phyloP scores from a whole-genome alignment of 1,140 invertebrate species.

The Colletes gigas region DNA sequence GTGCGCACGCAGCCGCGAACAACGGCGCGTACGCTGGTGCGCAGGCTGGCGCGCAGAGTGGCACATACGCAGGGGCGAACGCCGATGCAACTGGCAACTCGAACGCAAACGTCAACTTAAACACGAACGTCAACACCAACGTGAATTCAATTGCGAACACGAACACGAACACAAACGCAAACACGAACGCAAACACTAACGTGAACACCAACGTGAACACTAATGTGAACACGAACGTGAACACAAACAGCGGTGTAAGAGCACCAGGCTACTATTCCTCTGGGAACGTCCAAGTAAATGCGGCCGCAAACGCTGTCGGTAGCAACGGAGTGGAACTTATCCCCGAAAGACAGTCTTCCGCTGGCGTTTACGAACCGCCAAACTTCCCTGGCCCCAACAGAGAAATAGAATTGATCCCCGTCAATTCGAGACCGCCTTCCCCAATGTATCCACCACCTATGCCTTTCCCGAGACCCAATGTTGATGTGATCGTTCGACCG shows the following conservation, averaged over 20 bases:
- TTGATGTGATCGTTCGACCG: background rate
- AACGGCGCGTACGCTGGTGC: background rate
- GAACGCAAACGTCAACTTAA: slow-evolving; percentile 35
- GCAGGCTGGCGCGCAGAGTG: slow-evolving; percentile 37
- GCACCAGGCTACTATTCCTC: background rate
- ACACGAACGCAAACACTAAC: background rate
- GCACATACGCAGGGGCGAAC: background rate
- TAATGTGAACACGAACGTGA: background rate
- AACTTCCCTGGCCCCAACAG: background rate
- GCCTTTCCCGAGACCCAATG: background rate
- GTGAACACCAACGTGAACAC: background rate
- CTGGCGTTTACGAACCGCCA: background rate
- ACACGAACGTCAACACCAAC: background rate
- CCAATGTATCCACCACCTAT: too few species aligned
- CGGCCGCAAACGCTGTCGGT: slow-evolving; percentile 43
- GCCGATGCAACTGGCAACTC: slow-evolving; percentile 48
- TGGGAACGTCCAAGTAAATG: slow-evolving; percentile 32
- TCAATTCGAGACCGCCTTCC: background rate
- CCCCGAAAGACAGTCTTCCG: slow-evolving; percentile 3
- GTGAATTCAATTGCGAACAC: background rate
- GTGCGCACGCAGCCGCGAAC: slow-evolving; percentile 29
- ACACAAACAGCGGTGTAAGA: background rate
- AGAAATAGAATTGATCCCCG: background rate
- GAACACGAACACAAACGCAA: background rate
- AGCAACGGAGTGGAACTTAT: background rate